Conservation (phyloP, 2,113 vertebrate genomes). For the Paedocypris sp. region DNA sequence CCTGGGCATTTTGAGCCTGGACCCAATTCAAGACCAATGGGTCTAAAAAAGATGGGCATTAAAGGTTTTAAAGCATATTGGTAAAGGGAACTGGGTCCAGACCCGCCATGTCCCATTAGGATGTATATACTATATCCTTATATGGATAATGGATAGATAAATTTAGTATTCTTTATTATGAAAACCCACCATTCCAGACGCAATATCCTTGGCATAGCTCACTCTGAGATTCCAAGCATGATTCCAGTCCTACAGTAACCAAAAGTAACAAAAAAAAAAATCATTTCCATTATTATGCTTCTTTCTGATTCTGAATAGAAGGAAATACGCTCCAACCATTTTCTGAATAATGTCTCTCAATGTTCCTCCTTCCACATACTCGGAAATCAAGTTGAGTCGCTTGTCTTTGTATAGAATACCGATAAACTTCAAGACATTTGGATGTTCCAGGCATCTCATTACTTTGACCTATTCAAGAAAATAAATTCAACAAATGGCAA, state of each 20-base stretch:
- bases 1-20: too few species aligned
- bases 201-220: slow-evolving; percentile 87
- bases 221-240: slow-evolving; percentile 83
- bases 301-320: background rate
- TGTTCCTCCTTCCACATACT: slow-evolving; percentile 90
- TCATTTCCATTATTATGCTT: background rate
- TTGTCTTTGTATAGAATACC: slow-evolving; percentile 96
- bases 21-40: too few species aligned
- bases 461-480: slow-evolving; percentile 99
- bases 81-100: too few species aligned
- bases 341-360: slow-evolving; percentile 76
- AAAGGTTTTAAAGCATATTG: too few species aligned
- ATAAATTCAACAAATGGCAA: too few species aligned
- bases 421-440: slow-evolving; percentile 91
- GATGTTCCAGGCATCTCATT: slow-evolving; percentile 94
- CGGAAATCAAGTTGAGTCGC: slow-evolving; percentile 86
- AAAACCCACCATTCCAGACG: slow-evolving; percentile 91
- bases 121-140: too few species aligned
- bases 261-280: background rate
- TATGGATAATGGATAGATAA: too few species aligned
- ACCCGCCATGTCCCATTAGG: too few species aligned
- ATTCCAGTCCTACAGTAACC: slow-evolving; percentile 64
- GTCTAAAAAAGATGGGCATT: too few species aligned
- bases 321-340: slow-evolving; percentile 62
- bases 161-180: slow-evolving; percentile 4